Percentiles rank a stretch among this genome's conserved stretches.
Evolutionary conservation across 1,140 invertebrate genomes (phyloP).

Genomic region (Leguminivora glycinivorella): DNA sequence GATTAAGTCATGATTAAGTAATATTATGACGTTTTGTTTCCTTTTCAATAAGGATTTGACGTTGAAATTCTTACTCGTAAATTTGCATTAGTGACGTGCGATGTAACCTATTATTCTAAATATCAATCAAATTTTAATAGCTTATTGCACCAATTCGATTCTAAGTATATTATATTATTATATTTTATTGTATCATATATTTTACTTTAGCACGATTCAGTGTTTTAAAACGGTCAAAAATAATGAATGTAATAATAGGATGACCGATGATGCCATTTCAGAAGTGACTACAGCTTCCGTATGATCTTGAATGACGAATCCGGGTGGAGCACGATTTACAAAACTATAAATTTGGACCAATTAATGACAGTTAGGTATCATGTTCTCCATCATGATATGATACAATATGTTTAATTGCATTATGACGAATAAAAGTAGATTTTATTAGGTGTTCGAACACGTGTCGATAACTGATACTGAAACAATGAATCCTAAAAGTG

Average conservation of each 20-base stretch:
- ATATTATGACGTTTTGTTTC: slow-evolving; percentile 27
- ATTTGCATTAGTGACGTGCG: background rate
- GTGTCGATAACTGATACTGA: too few relatives aligned
- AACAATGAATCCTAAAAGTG: too few relatives aligned
- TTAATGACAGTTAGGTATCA: background rate
- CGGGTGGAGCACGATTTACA: slow-evolving; percentile 3
- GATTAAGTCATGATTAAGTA: slow-evolving; percentile 28
- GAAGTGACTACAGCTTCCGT: slow-evolving; percentile 15
- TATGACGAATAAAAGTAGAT: background rate
- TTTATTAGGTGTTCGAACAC: background rate
- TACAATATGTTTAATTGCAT: background rate
- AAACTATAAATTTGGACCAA: slow-evolving; percentile 16
- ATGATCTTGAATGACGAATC: slow-evolving; percentile 19
- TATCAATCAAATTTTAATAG: background rate
- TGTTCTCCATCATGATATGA: background rate
- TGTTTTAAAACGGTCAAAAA: slow-evolving; percentile 6
- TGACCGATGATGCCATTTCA: slow-evolving; percentile 22
- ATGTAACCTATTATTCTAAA: background rate
- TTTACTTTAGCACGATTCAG: slow-evolving; percentile 13
- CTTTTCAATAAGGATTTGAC: slow-evolving; percentile 17
- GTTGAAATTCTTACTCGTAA: background rate
- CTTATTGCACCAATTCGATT: slow-evolving; percentile 1
- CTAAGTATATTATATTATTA: too few relatives aligned
- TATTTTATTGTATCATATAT: background rate
- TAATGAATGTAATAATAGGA: slow-evolving; percentile 22